Conservation (phyloP, 1,140 invertebrate genomes). For the Pogonognathellus flavescens region DNA sequence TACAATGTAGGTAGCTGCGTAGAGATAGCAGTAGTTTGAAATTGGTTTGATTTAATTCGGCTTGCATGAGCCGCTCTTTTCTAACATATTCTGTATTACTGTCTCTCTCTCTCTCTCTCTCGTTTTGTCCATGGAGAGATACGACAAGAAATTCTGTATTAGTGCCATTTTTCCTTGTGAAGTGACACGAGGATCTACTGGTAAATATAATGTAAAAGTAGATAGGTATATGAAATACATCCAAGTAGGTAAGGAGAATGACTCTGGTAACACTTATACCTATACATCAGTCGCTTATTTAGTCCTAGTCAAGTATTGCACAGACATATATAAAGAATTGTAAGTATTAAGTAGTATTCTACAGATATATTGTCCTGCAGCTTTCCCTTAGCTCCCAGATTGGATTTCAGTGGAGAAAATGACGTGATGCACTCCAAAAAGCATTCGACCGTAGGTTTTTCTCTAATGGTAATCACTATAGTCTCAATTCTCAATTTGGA, state of each 20-base stretch:
- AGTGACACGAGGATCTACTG: neutral
- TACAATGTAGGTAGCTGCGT: neutral
- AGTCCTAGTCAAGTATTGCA: neutral
- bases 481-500: conserved; percentile 34
- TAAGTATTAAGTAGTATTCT: conserved; percentile 24
- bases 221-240: too few relatives aligned
- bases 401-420: conserved; percentile 20
- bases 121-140: neutral
- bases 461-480: conserved; percentile 46
- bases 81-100: neutral
- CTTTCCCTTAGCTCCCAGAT: conserved; percentile 32
- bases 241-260: too few relatives aligned
- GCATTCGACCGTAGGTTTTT: conserved; percentile 57
- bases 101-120: too few relatives aligned
- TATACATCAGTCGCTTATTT: too few relatives aligned
- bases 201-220: conserved; percentile 7
- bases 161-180: conserved; percentile 28
- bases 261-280: too few relatives aligned
- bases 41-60: conserved; percentile 60
- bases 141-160: neutral
- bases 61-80: conserved; percentile 42
- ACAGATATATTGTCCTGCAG: conserved; percentile 37
- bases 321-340: conserved; percentile 4
- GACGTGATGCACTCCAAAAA: conserved; percentile 60
- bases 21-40: neutral